Evolutionary conservation across 2,797 vertebrate genomes (phyloP).

Genomic region (Naso thynnoides): DNA sequence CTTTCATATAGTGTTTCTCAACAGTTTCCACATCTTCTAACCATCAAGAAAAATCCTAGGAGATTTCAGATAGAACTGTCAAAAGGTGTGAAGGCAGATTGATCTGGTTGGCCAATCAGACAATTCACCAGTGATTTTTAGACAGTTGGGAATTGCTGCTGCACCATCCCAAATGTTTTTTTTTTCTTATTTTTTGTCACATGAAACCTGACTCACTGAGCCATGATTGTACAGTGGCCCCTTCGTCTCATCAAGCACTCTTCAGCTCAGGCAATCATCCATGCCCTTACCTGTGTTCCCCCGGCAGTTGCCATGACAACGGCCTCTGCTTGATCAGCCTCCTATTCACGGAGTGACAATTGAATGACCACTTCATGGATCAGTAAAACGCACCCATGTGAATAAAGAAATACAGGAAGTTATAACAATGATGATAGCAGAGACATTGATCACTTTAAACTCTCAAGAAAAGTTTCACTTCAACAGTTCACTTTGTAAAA

Average conservation of each 20-base stretch:
- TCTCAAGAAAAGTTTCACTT: slow-evolving; percentile 29
- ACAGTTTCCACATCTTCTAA: slow-evolving; percentile 3
- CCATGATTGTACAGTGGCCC: slow-evolving; percentile 77
- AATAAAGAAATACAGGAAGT: slow-evolving; percentile 60
- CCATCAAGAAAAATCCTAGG: slow-evolving; percentile 21
- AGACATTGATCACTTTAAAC: slow-evolving; percentile 52
- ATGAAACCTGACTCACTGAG: slow-evolving; percentile 56
- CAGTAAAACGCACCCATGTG: slow-evolving; percentile 75
- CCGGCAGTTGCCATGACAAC: slow-evolving; percentile 84
- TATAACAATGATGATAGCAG: slow-evolving; percentile 54
- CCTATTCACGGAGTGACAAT: slow-evolving; percentile 83
- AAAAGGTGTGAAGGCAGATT: slow-evolving; percentile 38
- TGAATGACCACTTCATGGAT: slow-evolving; percentile 82
- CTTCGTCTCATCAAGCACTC: slow-evolving; percentile 80
- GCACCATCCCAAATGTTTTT: slow-evolving; percentile 35
- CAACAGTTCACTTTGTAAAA: slow-evolving; percentile 36
- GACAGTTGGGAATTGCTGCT: slow-evolving; percentile 50
- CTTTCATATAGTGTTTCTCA: slow-evolving; percentile 22
- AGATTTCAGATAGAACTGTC: slow-evolving; percentile 42
- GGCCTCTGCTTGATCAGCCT: slow-evolving; percentile 80
- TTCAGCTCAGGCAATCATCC: slow-evolving; percentile 84
- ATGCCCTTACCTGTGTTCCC: slow-evolving; percentile 81
- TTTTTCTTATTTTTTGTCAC: slow-evolving; percentile 44
- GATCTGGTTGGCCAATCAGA: slow-evolving; percentile 48
- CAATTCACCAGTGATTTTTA: slow-evolving; percentile 46